Percentiles rank a stretch among this genome's conserved stretches.
phyloP scores from a whole-genome alignment of 2,113 vertebrate species.

The Xerus inauris region DNA sequence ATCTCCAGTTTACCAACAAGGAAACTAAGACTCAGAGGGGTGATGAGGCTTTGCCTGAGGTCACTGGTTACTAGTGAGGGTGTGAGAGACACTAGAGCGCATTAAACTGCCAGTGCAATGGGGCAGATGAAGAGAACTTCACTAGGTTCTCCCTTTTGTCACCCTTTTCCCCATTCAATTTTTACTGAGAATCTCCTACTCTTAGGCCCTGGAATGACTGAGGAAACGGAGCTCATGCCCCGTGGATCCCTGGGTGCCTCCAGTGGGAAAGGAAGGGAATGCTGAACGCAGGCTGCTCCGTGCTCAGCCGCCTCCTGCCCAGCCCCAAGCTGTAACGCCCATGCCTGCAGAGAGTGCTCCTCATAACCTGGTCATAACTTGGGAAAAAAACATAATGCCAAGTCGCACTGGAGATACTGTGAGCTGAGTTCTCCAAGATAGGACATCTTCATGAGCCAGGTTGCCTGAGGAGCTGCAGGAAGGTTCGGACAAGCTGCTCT shows the following conservation, averaged over 20 bases:
- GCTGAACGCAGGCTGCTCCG: constrained; percentile 1
- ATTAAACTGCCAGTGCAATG: background rate
- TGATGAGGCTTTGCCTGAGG: background rate
- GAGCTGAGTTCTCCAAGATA: background rate
- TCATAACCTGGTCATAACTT: background rate
- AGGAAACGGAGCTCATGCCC: background rate
- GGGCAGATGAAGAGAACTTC: background rate
- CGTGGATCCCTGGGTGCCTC: background rate
- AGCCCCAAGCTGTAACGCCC: background rate
- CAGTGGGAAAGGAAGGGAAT: background rate
- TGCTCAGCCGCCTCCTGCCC: background rate
- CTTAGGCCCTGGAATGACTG: background rate
- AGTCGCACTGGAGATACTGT: background rate
- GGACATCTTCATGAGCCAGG: background rate
- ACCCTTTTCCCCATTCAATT: background rate
- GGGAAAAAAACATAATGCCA: background rate
- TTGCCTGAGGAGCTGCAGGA: background rate
- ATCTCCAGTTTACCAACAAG: constrained; percentile 15
- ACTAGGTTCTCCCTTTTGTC: background rate
- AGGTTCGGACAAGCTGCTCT: constrained; percentile 21
- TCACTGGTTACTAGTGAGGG: background rate
- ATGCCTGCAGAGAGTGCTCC: background rate
- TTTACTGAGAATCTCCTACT: background rate
- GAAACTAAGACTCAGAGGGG: constrained; percentile 13
- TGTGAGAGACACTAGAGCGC: background rate